Evolutionary conservation across 2,888 invertebrate species (phyloP), one percentile per base, ranked within the genome.

Genomic region (Maniola hyperantus): DNA sequence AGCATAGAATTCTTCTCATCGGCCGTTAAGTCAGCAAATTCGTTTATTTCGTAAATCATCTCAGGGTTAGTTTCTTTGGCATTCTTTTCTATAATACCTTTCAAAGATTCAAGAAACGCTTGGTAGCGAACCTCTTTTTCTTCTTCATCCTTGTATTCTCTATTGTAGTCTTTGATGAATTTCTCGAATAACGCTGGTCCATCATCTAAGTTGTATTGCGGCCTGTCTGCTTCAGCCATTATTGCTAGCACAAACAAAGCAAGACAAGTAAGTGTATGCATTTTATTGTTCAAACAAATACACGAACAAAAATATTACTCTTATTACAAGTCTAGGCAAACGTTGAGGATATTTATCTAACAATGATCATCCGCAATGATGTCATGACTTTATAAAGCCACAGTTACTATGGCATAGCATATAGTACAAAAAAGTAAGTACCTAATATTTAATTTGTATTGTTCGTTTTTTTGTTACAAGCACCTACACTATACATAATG

Each of bases 201-300:
- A 5, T 67, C 44, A 0, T 70, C 48, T n/a, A 70, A 13, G 34
- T 70, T 39, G 44, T 67, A 70, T 34, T 63, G 20, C 6, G 69
- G 65, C 10, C 57, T 63, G 5, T 15, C 44, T n/a, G n/a, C 36
- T 48, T 48, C 15, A 11, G 50, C 50, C 50, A 51, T 51, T 26
- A 26, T 20, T 20, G n/a, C 20, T 8, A 63, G 5, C 8, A 18
- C 34, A 2, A 63, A 26, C 33, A 63, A 55, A 33, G 46, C 6
- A 18, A 55, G 18, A 34, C 54, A 63, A 2, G 50, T 51, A 5
- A 51, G 26, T 10, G 26, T 51, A 2, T 26, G 26, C 50, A 51
- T 51, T 11, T 26, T 51, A 11, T 10, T 10, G 26, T 20, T 11
- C 26, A 10, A 7, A 20, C 4, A 26, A 20, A 0, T 5, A 20